Conservation (phyloP, 2,888 invertebrate genomes). For the Hedya salicella region DNA sequence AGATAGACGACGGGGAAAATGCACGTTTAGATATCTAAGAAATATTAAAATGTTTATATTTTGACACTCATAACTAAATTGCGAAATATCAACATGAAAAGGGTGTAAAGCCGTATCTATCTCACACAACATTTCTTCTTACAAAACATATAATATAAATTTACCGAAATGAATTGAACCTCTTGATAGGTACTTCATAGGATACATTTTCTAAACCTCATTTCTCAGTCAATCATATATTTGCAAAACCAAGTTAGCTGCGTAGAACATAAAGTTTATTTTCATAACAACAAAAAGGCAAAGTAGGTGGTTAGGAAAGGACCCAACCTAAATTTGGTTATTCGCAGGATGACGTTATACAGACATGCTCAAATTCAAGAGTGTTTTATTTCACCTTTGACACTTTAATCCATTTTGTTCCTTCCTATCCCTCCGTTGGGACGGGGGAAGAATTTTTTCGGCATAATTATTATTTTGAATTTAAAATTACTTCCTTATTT, state of each 20-base stretch:
- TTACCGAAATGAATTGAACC: background rate
- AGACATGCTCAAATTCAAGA: slow-evolving; percentile 72
- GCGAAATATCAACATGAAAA: background rate
- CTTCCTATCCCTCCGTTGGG: slow-evolving; percentile 77
- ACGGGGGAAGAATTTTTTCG: slow-evolving; percentile 74
- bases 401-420: slow-evolving; percentile 85
- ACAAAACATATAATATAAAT: background rate
- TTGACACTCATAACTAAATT: background rate
- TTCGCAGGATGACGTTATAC: slow-evolving; percentile 65
- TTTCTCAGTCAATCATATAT: background rate
- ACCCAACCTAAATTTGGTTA: slow-evolving; percentile 32
- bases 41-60: background rate
- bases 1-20: background rate
- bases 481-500: slow-evolving; percentile 67
- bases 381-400: slow-evolving; percentile 84
- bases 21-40: too few species aligned
- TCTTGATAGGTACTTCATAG: background rate
- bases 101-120: background rate
- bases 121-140: background rate
- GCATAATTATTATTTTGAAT: slow-evolving; percentile 82
- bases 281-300: background rate
- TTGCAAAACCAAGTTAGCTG: background rate
- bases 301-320: background rate
- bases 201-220: background rate
- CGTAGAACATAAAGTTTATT: slow-evolving; percentile 1